Conservation (phyloP, 2,888 invertebrate genomes). For the Syritta pipiens region DNA sequence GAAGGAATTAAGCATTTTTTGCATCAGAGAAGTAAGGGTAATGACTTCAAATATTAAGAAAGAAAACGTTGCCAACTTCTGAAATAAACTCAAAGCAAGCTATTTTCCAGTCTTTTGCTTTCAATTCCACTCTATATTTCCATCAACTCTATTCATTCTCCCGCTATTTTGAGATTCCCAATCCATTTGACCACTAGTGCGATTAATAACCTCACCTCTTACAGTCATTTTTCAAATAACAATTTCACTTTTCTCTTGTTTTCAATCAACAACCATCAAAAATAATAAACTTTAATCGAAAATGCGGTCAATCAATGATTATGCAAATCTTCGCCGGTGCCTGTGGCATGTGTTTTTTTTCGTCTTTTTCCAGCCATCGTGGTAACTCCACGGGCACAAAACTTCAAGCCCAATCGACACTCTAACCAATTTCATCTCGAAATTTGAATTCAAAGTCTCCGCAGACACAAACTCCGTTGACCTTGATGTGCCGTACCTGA, state of each 20-base stretch:
- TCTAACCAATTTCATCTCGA: conserved; percentile 1
- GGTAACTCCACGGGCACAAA: not conserved
- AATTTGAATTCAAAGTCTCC: conserved; percentile 11
- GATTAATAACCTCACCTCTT: too few relatives aligned
- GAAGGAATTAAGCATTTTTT: too few relatives aligned
- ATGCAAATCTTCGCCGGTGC: conserved; percentile 30
- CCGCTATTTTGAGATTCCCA: too few relatives aligned
- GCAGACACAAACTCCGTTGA: conserved; percentile 30
- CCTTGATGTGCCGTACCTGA: conserved; percentile 8
- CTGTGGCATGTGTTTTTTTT: conserved; percentile 9
- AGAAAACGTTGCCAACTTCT: too few relatives aligned
- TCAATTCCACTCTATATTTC: too few relatives aligned
- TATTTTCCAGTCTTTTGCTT: too few relatives aligned
- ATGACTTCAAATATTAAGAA: too few relatives aligned
- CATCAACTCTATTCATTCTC: too few relatives aligned
- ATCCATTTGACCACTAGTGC: too few relatives aligned
- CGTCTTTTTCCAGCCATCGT: not conserved
- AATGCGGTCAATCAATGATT: conserved; percentile 33
- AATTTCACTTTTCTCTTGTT: not conserved
- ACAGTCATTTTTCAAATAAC: too few relatives aligned
- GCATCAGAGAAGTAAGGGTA: too few relatives aligned
- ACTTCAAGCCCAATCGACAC: conserved; percentile 5
- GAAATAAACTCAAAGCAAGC: too few relatives aligned
- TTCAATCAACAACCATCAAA: not conserved
- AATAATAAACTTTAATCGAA: not conserved